Evolutionary conservation across 2,113 vertebrate species (phyloP).

Genomic region (Sakesphorus luctuosus): DNA sequence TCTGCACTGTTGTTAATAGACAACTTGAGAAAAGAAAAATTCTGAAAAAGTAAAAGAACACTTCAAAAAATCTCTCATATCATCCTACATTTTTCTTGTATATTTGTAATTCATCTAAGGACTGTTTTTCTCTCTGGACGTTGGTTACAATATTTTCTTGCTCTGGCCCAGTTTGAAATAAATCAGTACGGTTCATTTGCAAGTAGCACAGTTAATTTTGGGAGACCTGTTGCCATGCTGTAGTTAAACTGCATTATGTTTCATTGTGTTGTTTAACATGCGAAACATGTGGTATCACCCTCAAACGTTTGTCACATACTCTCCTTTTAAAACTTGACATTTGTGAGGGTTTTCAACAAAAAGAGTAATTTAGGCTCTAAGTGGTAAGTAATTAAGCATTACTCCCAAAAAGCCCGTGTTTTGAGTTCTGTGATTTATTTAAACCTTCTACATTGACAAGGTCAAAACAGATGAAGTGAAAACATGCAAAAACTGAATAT

Average conservation of each 20-base stretch:
- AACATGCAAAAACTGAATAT: not conserved
- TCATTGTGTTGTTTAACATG: not conserved
- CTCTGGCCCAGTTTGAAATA: not conserved
- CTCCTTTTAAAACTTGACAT: not conserved
- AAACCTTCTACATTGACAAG: not conserved
- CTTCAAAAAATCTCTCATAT: accelerated
- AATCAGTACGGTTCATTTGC: not conserved
- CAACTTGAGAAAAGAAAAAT: not conserved
- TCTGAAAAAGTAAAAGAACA: not conserved
- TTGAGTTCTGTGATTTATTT: not conserved
- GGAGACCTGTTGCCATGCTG: not conserved
- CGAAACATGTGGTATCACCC: not conserved
- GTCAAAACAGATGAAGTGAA: not conserved
- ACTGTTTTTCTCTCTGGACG: not conserved
- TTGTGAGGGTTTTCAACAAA: not conserved
- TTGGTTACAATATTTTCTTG: not conserved
- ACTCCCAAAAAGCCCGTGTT: not conserved
- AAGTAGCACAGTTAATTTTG: not conserved
- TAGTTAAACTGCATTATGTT: not conserved
- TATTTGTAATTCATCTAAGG: not conserved
- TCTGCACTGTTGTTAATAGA: not conserved
- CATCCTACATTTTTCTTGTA: not conserved
- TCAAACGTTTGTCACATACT: not conserved
- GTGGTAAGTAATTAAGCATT: not conserved
- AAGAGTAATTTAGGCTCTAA: not conserved